Conservation (phyloP, 2,888 invertebrate genomes). For the Desoria tigrina region DNA sequence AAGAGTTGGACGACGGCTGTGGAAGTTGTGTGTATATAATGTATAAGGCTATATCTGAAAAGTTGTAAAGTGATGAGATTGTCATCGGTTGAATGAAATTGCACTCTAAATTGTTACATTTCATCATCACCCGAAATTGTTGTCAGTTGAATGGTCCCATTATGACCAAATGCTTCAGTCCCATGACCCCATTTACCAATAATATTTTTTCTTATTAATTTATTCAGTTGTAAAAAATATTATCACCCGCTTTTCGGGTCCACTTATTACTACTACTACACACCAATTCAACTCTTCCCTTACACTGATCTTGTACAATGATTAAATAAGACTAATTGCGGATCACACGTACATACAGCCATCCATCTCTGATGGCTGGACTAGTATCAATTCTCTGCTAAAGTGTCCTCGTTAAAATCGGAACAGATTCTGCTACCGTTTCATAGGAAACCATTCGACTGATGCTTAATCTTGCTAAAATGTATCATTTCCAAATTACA, state of each 20-base stretch:
- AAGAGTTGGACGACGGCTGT: conserved; percentile 8
- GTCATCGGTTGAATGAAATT: conserved; percentile 19
- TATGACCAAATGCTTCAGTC: conserved; percentile 15
- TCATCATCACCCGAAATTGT: conserved; percentile 13
- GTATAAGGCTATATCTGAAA: neutral
- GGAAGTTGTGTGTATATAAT: conserved; percentile 4
- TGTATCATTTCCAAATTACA: too few relatives aligned
- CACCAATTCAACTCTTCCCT: too few relatives aligned
- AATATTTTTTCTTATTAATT: conserved; percentile 6
- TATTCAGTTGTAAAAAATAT: neutral
- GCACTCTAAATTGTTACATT: conserved; percentile 24
- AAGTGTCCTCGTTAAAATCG: too few relatives aligned
- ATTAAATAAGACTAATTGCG: too few relatives aligned
- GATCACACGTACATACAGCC: too few relatives aligned
- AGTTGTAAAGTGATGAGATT: conserved; percentile 3
- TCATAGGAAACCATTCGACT: too few relatives aligned
- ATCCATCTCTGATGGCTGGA: too few relatives aligned
- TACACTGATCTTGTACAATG: too few relatives aligned
- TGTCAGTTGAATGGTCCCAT: conserved; percentile 13
- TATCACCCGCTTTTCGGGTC: neutral
- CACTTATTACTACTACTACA: neutral
- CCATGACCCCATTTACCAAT: conserved; percentile 13
- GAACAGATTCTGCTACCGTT: too few relatives aligned
- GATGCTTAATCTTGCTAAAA: too few relatives aligned
- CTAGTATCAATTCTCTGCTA: too few relatives aligned